phyloP scores from a whole-genome alignment of 2,797 vertebrate genomes.

The Enteromius mattozi region DNA sequence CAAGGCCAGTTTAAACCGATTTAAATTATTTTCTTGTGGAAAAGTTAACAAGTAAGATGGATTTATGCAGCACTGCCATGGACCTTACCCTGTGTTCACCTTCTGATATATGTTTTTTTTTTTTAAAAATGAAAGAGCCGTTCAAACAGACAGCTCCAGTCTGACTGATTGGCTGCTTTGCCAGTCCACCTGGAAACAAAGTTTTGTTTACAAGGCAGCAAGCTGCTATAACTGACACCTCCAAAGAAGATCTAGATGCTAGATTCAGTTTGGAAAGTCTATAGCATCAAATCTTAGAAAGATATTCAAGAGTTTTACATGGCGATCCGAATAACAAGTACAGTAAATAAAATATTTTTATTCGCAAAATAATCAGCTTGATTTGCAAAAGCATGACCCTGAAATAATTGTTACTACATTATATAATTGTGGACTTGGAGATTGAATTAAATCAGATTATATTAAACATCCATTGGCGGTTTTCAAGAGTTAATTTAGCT shows the following conservation, averaged over 20 bases:
- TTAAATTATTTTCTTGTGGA: constrained; percentile 3
- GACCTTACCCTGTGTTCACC: not conserved
- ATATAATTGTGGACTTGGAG: not conserved
- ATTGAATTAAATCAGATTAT: not conserved
- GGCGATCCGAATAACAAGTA: not conserved
- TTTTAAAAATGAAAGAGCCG: not conserved
- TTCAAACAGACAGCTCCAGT: not conserved
- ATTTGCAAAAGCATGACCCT: not conserved
- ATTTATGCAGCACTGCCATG: not conserved
- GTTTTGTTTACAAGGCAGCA: not conserved
- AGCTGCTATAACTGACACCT: not conserved
- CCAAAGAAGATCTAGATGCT: not conserved
- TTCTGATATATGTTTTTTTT: not conserved
- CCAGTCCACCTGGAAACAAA: not conserved
- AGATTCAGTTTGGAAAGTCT: not conserved
- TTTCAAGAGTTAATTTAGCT: constrained; percentile 13
- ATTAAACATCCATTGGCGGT: not conserved
- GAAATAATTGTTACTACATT: not conserved
- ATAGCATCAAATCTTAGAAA: not conserved
- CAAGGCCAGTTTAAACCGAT: not conserved
- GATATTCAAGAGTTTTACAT: not conserved
- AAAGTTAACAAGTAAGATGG: constrained; percentile 9
- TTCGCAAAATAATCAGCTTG: not conserved
- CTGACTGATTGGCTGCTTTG: not conserved
- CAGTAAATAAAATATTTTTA: not conserved